Base-by-base conservation (phyloP, 23 tunicate species). In the Trididemnum nubilum region DNA sequence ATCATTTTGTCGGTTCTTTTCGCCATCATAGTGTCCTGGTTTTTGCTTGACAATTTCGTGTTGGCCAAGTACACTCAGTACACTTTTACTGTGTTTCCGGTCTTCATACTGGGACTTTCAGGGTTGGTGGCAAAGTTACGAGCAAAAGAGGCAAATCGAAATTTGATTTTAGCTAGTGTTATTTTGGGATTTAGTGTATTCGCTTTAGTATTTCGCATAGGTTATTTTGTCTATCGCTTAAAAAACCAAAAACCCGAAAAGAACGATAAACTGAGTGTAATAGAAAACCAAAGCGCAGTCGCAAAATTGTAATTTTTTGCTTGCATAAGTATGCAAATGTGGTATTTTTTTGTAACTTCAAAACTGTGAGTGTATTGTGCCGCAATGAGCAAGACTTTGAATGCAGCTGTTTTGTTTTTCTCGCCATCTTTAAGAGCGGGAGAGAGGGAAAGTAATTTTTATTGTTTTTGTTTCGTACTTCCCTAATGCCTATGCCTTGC, bases 1-100 rank as follows among this genome's bases (percentile, higher is more conserved):
- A 67, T 85, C n/a, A 36, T 75, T n/a, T 77, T 91, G 31, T 66
- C 74, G 3, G 35, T 91, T 51, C 59, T 91, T 0, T 71, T 85
- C 27, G 81, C 77, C 54, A 66, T 81, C 32, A 65, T 91, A 7
- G 40, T 91, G 50, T 75, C 57, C 33, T 91, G 89, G 90, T 91
- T 91, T 50, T 27, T 91, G 9, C 71, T 91, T 34, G 97, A 91
- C 65, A 91, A 91, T 59, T 91, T 91, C 52, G 87, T 85, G 3
- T 82, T 81, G 39, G 90, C 81, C 4, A 78, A 71, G 60, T 91
- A 85, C 66, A 78, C 86, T 52, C 90, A 90, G 15, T 85, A 91
- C 90, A 85, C 87, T 18, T 63, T 85, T 32, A 85, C 90, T 12
- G 88, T 91, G 38, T 91, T 69, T 77, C 97, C 97, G 4, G 82